phyloP scores from a whole-genome alignment of 2,797 vertebrate species.

The Molossus molossus region DNA sequence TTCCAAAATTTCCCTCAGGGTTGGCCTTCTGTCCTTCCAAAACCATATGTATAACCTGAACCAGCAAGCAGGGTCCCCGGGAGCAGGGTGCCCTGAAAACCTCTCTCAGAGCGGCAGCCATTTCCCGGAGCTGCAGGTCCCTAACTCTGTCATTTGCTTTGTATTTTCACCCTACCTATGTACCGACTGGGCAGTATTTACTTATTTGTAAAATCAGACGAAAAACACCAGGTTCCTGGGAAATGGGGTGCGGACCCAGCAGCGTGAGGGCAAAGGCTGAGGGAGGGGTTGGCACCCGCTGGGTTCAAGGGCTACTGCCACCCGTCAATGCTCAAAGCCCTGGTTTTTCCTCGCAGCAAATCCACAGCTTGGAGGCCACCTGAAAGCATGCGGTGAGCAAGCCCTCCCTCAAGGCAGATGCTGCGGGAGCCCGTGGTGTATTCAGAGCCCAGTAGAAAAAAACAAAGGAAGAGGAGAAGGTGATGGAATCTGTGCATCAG shows the following conservation, averaged over 20 bases:
- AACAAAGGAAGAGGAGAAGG: not conserved
- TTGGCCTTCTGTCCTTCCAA: not conserved
- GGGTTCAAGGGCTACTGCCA: not conserved
- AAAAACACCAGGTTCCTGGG: not conserved
- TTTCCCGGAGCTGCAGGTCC: not conserved
- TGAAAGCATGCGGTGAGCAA: not conserved
- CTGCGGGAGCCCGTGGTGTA: accelerated
- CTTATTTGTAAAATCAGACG: not conserved
- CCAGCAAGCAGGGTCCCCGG: not conserved
- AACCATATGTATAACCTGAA: not conserved
- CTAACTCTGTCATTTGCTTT: not conserved
- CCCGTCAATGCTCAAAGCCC: not conserved
- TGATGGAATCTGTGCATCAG: not conserved
- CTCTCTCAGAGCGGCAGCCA: accelerated
- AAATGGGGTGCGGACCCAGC: not conserved
- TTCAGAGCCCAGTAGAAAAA: not conserved
- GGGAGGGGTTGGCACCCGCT: no score
- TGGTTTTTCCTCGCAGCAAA: not conserved
- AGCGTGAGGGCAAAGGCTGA: not conserved
- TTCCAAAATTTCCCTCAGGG: not conserved
- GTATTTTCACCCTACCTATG: not conserved
- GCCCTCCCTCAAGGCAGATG: not conserved
- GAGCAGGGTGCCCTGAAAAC: accelerated
- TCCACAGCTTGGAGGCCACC: no score
- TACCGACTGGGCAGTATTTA: not conserved